Percentiles rank a stretch among this genome's conserved stretches.
These are phyloP conservation scores for Ondatra zibethicus DNA, from an alignment of 2,113 vertebrate species.

Conservation along the genomic window DNA sequence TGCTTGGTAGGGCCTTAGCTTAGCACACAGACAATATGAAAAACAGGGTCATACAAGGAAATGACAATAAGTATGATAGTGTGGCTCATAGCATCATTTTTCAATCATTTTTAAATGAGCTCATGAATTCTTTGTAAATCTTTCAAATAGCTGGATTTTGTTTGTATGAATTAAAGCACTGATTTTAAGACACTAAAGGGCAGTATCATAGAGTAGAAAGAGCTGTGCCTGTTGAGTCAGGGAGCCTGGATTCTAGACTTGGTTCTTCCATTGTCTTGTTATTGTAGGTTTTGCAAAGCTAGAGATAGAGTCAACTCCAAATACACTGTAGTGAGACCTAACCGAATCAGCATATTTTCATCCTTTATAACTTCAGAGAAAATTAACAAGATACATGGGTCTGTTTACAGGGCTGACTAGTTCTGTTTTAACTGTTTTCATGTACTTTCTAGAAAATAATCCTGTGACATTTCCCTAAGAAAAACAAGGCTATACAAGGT, in stretches of 20 bases:
- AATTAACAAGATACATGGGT: neutral
- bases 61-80: neutral
- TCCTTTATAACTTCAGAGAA: neutral
- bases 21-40: neutral
- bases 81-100: neutral
- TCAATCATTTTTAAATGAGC: conserved; percentile 37
- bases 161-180: neutral
- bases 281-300: neutral
- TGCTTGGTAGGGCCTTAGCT: neutral
- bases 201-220: conserved; percentile 9
- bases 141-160: conserved; percentile 29
- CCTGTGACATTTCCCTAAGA: neutral
- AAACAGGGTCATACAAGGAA: neutral
- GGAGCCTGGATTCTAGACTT: conserved; percentile 66
- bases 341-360: neutral
- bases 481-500: neutral
- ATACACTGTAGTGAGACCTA: neutral
- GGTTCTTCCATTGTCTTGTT: neutral
- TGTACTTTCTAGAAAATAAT: conserved; percentile 27
- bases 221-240: neutral
- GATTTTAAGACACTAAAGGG: neutral
- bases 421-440: neutral
- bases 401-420: neutral
- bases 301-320: conserved; percentile 25
- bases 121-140: neutral